These are phyloP conservation scores for Proisotoma minuta DNA, from an alignment of 2,888 invertebrate species.

Conservation along the genomic window DNA sequence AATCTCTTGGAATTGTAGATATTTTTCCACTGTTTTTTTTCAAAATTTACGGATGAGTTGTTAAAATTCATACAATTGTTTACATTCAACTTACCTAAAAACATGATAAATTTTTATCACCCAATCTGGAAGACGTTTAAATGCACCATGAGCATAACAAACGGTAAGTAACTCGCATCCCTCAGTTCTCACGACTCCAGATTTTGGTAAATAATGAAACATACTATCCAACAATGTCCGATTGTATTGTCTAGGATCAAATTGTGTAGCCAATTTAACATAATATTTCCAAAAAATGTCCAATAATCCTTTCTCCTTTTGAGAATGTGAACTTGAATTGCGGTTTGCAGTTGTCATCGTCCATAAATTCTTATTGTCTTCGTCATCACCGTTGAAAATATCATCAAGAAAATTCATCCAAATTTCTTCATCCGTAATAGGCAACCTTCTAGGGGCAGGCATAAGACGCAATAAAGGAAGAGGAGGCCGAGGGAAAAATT, in stretches of 20 bases:
- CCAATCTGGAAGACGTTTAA: conserved; percentile 19
- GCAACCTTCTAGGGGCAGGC: no score
- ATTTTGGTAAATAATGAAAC: conserved; percentile 21
- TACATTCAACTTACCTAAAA: conserved; percentile 28
- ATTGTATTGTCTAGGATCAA: background rate
- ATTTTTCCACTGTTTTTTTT: conserved; percentile 16
- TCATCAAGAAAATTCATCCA: no score
- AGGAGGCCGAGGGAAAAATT: no score
- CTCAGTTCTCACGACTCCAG: conserved; percentile 10
- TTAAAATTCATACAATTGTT: background rate
- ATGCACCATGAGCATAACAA: conserved; percentile 32
- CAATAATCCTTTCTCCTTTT: no score
- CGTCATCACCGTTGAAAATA: no score
- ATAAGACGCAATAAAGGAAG: no score
- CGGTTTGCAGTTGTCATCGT: no score
- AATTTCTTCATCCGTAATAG: no score
- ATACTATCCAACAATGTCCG: conserved; percentile 16
- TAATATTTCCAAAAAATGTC: background rate
- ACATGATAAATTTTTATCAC: conserved; percentile 25
- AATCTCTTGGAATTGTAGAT: conserved; percentile 14
- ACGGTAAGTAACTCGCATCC: conserved; percentile 25
- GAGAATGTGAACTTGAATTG: no score
- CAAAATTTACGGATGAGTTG: background rate
- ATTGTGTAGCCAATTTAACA: background rate
- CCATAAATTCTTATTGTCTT: no score